Conservation (phyloP, 2,797 vertebrate species). For the Malacoctenus gilli region DNA sequence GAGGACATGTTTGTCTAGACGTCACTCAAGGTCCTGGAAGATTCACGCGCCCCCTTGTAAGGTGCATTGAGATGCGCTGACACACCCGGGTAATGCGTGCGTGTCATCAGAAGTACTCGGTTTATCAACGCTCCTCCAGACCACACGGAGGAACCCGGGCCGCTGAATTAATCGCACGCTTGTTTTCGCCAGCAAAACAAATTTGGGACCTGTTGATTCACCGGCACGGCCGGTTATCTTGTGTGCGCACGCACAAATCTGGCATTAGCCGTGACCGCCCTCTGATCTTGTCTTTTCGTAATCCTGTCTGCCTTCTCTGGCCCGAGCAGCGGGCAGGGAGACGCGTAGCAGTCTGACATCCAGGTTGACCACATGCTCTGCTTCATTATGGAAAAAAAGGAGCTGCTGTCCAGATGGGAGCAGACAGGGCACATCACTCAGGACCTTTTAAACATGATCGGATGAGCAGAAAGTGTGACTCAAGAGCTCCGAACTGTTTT, state of each 20-base stretch:
- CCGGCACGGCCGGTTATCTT: constrained; percentile 20
- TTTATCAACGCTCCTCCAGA: constrained; percentile 43
- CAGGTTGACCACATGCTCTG: constrained; percentile 64
- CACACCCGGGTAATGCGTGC: constrained; percentile 61
- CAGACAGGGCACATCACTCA: constrained; percentile 55
- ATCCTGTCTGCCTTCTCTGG: constrained; percentile 32
- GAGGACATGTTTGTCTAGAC: constrained; percentile 30
- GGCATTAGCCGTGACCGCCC: constrained; percentile 15
- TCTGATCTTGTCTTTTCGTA: constrained; percentile 4
- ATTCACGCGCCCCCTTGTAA: constrained; percentile 30
- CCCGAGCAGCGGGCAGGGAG: not conserved
- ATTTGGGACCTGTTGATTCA: constrained; percentile 53
- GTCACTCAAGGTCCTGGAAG: constrained; percentile 25
- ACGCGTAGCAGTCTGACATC: constrained; percentile 55
- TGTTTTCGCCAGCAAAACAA: constrained; percentile 58
- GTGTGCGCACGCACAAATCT: constrained; percentile 22
- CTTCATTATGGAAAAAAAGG: constrained; percentile 56
- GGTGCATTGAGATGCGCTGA: constrained; percentile 60
- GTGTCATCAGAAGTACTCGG: constrained; percentile 55
- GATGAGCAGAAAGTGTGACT: constrained; percentile 46
- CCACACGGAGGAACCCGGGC: constrained; percentile 14
- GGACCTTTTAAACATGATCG: constrained; percentile 55
- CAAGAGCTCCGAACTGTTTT: constrained; percentile 44
- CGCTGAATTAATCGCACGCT: constrained; percentile 48
- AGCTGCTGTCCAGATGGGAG: constrained; percentile 59